These are phyloP conservation scores for Latrodectus elegans DNA, from an alignment of 2,888 invertebrate species.

Conservation along the genomic window DNA sequence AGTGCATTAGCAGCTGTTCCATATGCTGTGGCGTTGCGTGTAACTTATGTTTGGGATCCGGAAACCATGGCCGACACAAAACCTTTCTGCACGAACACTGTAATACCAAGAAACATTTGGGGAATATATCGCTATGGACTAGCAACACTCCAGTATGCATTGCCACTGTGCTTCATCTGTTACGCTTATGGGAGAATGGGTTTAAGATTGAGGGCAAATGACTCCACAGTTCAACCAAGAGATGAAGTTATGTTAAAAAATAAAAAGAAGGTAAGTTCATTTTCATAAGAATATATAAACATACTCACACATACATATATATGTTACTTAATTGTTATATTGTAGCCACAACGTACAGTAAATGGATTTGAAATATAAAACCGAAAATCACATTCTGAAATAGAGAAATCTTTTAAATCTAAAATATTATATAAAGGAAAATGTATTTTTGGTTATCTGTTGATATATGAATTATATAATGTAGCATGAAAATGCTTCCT, in stretches of 20 bases:
- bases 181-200: conserved; percentile 89
- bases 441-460: too few species aligned
- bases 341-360: too few species aligned
- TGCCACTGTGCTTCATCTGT: conserved; percentile 87
- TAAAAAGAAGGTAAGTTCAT: conserved; percentile 83
- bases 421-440: too few species aligned
- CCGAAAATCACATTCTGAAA: too few species aligned
- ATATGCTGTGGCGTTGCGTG: conserved; percentile 81
- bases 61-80: conserved; percentile 13
- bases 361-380: too few species aligned
- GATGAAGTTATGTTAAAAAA: conserved; percentile 87
- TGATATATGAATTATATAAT: too few species aligned
- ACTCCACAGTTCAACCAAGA: conserved; percentile 83
- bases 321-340: too few species aligned
- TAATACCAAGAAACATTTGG: conserved; percentile 71
- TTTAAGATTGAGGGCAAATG: conserved; percentile 84
- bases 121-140: conserved; percentile 74
- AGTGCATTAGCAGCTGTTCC: conserved; percentile 79
- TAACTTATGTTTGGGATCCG: conserved; percentile 77
- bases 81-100: conserved; percentile 74
- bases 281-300: neutral
- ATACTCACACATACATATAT: too few species aligned
- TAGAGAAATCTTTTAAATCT: too few species aligned
- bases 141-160: conserved; percentile 80
- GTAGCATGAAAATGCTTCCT: too few species aligned